A percentile compares a stretch with the other conserved stretches of the same genome.
phyloP scores from a whole-genome alignment of 64 coral and sea anemone genomes.

The Montipora cactus region DNA sequence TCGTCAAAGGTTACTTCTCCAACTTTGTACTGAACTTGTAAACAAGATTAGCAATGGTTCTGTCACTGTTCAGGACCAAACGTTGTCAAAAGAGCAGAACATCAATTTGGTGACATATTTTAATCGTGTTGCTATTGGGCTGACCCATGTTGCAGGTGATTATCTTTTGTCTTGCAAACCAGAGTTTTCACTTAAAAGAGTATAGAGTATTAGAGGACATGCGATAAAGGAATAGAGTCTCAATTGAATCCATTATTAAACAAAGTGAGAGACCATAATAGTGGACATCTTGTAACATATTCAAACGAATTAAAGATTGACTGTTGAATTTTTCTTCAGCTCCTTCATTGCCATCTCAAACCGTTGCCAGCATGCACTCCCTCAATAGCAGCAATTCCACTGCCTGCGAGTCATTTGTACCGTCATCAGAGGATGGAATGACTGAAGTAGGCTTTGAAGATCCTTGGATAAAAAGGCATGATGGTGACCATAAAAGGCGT shows the following conservation, averaged over 20 bases:
- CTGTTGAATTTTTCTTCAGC: conserved; percentile 12
- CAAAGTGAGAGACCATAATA: neutral
- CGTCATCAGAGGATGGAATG: neutral
- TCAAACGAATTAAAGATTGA: neutral
- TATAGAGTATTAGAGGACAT: too few relatives aligned
- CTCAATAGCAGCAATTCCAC: neutral
- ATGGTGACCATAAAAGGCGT: neutral
- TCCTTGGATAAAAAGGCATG: conserved; percentile 27
- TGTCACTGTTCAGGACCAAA: too few relatives aligned
- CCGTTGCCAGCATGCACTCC: conserved; percentile 1
- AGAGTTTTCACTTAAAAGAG: too few relatives aligned
- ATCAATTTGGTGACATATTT: too few relatives aligned
- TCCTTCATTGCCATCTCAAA: neutral
- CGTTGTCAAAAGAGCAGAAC: too few relatives aligned
- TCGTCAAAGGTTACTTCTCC: too few relatives aligned
- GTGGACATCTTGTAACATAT: neutral
- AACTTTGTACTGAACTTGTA: too few relatives aligned
- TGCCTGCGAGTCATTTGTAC: conserved; percentile 19
- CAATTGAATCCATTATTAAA: neutral
- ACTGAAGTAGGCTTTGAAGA: neutral
- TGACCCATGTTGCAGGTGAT: too few relatives aligned
- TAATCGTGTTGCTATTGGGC: too few relatives aligned
- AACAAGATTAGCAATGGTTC: too few relatives aligned
- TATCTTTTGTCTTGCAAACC: too few relatives aligned
- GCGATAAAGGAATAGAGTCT: too few relatives aligned